phyloP scores from a whole-genome alignment of 35 echinoderm and acorn worm species.

The Lytechinus variegatus region DNA sequence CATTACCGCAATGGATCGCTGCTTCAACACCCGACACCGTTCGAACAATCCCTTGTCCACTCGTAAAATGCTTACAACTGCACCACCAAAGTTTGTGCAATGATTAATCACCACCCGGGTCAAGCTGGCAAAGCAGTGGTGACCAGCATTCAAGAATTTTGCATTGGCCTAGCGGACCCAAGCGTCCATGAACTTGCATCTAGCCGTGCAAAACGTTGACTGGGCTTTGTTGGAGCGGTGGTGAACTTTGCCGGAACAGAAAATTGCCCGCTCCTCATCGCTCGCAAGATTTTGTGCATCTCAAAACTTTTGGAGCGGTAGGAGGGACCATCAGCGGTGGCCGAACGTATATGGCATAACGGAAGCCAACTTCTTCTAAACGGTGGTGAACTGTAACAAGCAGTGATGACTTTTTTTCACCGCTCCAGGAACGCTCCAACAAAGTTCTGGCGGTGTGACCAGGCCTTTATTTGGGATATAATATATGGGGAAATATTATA shows the following conservation, averaged over 20 bases:
- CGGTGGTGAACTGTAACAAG: slow-evolving; percentile 30
- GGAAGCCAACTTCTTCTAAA: slow-evolving; percentile 26
- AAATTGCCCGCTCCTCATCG: slow-evolving; percentile 38
- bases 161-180: slow-evolving; percentile 37
- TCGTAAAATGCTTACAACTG: too few species aligned
- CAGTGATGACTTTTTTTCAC: slow-evolving; percentile 34
- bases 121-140: slow-evolving; percentile 21
- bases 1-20: too few species aligned
- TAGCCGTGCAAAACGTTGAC: too few species aligned
- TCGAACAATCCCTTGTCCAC: too few species aligned
- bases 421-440: slow-evolving; percentile 43
- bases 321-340: slow-evolving; percentile 33
- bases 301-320: slow-evolving; percentile 42
- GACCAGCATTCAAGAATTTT: slow-evolving; percentile 22
- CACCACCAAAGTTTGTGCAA: too few species aligned
- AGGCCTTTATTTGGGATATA: background rate
- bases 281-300: slow-evolving; percentile 36
- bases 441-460: slow-evolving; percentile 44
- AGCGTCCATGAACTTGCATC: background rate
- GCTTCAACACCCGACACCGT: too few species aligned
- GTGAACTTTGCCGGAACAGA: slow-evolving; percentile 38
- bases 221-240: background rate
- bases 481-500: too few species aligned
- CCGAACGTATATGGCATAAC: slow-evolving; percentile 38
- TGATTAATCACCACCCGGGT: slow-evolving; percentile 26